Base-by-base conservation (phyloP, 2,797 vertebrate genomes). In the Melopsittacus undulatus region DNA sequence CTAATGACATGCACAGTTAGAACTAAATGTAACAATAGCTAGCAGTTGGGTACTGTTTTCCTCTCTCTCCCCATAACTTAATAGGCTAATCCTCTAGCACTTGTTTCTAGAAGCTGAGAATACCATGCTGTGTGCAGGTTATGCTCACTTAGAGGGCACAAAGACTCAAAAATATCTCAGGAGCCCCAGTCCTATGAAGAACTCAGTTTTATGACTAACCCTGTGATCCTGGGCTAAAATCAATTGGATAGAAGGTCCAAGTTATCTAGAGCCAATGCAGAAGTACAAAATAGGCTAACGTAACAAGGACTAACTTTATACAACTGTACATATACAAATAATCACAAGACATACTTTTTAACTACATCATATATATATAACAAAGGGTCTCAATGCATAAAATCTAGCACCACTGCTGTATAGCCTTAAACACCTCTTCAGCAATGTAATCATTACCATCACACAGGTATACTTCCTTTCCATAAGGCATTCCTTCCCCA, bases 81-180 rank as follows among this genome's bases (percentile, higher is more conserved):
- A 38, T n/a, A 74, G 46, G 26, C 36, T n/a, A 56, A 22, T 57
- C 11, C 56, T 70, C 3, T 4, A 63, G 29, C 24, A 13, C 29
- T 40, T 72, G 23, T 2, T 22, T 62, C 45, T 66, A 32, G 9
- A 79, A 84, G 27, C 5, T 43, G 19, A 21, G 24, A 64, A 59
- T 27, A 26, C 11, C 26, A 57, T 26, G 3, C 38, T 48, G 2
- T 1, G 1, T 18, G n/a, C 6, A 36, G 32, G 2, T 7, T 9
- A 2, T 21, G 2, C n/a, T 87, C 30, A 22, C 42, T 79, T 52
- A 36, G 42, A 74, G 10, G 7, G 14, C 17, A 52, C 20, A 78
- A 78, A 69, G 10, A 19, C 14, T 26, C 20, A 52, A 48, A 48
- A 51, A 43, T 4, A 29, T 54, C 57, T 51, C 26, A 29, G 9